Evolutionary conservation across 2,113 vertebrate genomes (phyloP).

Genomic region (Bufo gargarizans): DNA sequence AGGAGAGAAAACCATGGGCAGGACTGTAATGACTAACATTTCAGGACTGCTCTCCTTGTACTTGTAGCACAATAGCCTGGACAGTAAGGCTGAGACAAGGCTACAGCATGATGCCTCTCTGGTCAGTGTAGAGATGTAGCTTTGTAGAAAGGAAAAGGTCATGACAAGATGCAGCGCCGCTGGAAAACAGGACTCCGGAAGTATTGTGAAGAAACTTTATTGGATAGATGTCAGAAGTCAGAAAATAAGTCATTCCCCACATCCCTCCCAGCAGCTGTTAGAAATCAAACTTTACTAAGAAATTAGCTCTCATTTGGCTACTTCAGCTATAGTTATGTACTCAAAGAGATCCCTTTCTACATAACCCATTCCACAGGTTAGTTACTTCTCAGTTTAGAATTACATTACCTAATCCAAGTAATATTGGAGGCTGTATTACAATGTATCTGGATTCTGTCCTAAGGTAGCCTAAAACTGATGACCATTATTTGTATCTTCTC

Average conservation of each 20-base stretch:
- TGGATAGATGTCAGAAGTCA: background rate
- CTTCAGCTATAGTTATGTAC: background rate
- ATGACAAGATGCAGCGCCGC: too few relatives aligned
- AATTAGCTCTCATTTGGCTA: background rate
- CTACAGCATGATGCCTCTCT: too few relatives aligned
- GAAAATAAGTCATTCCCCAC: background rate
- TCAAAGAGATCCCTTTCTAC: background rate
- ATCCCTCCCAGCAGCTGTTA: background rate
- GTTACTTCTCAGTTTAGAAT: background rate
- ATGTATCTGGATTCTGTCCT: background rate
- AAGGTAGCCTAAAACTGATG: constrained; percentile 14
- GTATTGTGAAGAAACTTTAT: too few relatives aligned
- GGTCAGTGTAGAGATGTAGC: too few relatives aligned
- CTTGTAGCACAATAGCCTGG: too few relatives aligned
- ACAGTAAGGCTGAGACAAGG: too few relatives aligned
- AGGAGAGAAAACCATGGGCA: too few relatives aligned
- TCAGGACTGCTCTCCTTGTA: too few relatives aligned
- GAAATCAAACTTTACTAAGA: background rate
- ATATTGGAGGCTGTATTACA: background rate
- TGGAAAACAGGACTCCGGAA: too few relatives aligned
- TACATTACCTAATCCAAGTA: background rate
- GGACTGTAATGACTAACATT: too few relatives aligned
- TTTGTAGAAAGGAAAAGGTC: too few relatives aligned
- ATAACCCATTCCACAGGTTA: background rate
- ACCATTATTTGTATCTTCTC: background rate